Conservation (phyloP, 2,113 vertebrate genomes). For the Rhineura floridana region DNA sequence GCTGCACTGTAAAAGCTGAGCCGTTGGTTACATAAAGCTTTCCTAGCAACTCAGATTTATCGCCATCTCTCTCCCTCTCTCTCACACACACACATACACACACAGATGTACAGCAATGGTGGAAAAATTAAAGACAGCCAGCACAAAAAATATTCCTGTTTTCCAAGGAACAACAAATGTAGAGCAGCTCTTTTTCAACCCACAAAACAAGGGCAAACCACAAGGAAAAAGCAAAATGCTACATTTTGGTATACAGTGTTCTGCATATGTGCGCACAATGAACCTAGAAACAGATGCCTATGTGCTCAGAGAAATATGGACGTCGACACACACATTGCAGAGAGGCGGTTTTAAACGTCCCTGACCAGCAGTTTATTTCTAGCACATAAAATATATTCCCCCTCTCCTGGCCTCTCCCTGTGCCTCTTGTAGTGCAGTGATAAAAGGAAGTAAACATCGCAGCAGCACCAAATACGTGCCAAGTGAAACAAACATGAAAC, state of each 20-base stretch:
- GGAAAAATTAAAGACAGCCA: conserved; percentile 46
- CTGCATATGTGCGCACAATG: neutral
- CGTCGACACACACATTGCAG: neutral
- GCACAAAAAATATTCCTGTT: conserved; percentile 6
- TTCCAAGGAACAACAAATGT: conserved; percentile 40
- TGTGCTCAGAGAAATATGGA: neutral
- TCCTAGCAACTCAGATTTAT: conserved; percentile 67
- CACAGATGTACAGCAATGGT: conserved; percentile 8
- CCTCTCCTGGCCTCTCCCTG: conserved; percentile 47
- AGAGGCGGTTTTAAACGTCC: neutral
- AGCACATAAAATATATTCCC: conserved; percentile 32
- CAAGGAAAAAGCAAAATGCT: neutral
- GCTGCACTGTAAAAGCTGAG: conserved; percentile 64
- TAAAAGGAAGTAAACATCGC: conserved; percentile 60
- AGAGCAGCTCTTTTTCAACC: conserved; percentile 11
- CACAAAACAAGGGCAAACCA: conserved; percentile 12
- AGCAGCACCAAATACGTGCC: conserved; percentile 40
- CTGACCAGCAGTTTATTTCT: conserved; percentile 21
- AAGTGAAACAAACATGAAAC: conserved; percentile 56
- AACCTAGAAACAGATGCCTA: neutral
- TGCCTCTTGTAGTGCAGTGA: conserved; percentile 35
- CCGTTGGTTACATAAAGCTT: conserved; percentile 76
- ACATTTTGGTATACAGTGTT: neutral
- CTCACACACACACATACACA: neutral
- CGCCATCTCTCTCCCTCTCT: neutral